Evolutionary conservation across 2,113 vertebrate genomes (phyloP).

Genomic region (Antidorcas marsupialis): DNA sequence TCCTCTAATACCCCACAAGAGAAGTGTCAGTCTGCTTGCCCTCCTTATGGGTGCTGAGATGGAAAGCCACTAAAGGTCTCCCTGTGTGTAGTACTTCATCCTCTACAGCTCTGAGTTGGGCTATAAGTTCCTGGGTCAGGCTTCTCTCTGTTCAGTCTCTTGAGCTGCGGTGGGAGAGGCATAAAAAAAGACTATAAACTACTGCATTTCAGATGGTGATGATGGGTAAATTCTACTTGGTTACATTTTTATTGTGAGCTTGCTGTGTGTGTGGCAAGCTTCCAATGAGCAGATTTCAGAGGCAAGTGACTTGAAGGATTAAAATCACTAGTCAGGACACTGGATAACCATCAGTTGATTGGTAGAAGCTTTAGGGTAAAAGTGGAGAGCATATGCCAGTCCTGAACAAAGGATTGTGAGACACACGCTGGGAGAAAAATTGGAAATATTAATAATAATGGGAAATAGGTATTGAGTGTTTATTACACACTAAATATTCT

Average conservation of each 20-base stretch:
- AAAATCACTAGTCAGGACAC: neutral
- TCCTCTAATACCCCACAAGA: neutral
- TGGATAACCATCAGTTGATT: neutral
- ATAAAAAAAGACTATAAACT: neutral
- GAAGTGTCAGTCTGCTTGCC: neutral
- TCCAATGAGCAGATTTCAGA: conserved; percentile 4
- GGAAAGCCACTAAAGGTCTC: neutral
- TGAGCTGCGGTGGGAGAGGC: neutral
- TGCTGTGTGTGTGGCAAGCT: neutral
- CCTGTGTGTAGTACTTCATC: neutral
- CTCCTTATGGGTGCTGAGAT: neutral
- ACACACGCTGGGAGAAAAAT: neutral
- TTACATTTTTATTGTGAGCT: neutral
- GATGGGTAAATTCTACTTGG: neutral
- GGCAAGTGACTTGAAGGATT: neutral
- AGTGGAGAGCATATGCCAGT: neutral
- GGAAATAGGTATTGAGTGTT: neutral
- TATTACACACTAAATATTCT: neutral
- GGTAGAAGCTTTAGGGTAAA: neutral
- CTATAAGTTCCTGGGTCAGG: neutral
- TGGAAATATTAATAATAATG: neutral
- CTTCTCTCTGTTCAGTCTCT: neutral
- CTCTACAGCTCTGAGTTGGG: neutral
- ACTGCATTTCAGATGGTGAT: neutral
- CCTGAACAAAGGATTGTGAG: neutral